Conservation (phyloP, 2,888 invertebrate species). For the Phengaris alcon region DNA sequence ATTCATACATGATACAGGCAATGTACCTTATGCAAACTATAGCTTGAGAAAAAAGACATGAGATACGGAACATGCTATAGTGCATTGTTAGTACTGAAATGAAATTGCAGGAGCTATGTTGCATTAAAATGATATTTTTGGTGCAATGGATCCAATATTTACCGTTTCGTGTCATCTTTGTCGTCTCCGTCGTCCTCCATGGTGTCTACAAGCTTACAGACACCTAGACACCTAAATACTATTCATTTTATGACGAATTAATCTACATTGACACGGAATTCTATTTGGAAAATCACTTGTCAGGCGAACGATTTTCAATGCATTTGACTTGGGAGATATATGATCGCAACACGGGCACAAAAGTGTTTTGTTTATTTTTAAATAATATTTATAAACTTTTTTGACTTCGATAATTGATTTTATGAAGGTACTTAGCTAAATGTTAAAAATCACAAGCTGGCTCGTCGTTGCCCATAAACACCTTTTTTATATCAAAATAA, state of each 20-base stretch:
- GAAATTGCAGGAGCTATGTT: constrained; percentile 1
- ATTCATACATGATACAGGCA: background rate
- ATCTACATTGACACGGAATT: background rate
- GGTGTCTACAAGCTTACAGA: constrained; percentile 34
- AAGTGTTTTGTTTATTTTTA: background rate
- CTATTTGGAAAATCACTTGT: constrained; percentile 17
- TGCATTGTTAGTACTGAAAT: background rate
- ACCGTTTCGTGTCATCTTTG: constrained; percentile 92
- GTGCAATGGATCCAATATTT: constrained; percentile 34
- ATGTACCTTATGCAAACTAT: background rate
- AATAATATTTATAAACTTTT: too few relatives aligned
- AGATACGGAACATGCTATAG: background rate
- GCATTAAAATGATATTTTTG: constrained; percentile 4
- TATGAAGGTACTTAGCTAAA: too few relatives aligned
- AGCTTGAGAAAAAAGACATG: background rate
- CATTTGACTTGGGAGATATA: background rate
- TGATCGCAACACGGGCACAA: background rate
- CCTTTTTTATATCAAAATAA: too few relatives aligned
- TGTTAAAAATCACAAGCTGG: too few relatives aligned
- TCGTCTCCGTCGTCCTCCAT: constrained; percentile 92
- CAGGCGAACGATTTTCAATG: background rate
- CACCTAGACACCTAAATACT: constrained; percentile 20
- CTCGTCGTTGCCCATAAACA: too few relatives aligned
- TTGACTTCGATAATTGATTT: too few relatives aligned
- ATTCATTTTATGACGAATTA: constrained; percentile 8